phyloP scores from a whole-genome alignment of 2,888 invertebrate genomes.

The Sepioteuthis lessoniana region DNA sequence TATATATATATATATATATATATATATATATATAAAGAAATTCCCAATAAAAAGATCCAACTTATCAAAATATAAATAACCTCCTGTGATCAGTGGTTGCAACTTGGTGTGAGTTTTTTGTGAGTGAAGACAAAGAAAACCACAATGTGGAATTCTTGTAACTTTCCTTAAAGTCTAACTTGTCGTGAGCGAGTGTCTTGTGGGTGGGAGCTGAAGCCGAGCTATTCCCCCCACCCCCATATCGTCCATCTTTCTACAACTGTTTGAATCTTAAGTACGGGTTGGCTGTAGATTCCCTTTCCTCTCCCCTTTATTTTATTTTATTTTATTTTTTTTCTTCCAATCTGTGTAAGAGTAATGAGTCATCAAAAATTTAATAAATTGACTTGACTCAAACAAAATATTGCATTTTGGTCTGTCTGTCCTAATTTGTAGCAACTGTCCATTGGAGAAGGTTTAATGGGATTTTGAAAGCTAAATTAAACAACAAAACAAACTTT shows the following conservation, averaged over 20 bases:
- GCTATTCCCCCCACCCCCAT: too few species aligned
- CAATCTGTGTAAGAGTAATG: background rate
- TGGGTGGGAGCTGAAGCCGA: background rate
- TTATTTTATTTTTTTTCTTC: background rate
- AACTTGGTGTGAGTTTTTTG: background rate
- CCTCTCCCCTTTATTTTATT: background rate
- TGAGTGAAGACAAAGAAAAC: background rate
- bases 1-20: background rate
- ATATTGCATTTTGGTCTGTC: background rate
- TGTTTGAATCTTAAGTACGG: constrained; percentile 10
- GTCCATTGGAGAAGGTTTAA: constrained; percentile 15
- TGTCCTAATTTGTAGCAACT: background rate
- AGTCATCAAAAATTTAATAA: background rate
- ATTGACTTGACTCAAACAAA: background rate
- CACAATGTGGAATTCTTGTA: background rate
- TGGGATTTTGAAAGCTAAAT: background rate
- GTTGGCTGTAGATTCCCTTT: background rate
- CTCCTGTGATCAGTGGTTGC: constrained; percentile 33
- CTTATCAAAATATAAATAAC: background rate
- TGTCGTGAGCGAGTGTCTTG: background rate
- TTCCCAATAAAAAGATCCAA: background rate
- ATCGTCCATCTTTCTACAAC: constrained; percentile 6
- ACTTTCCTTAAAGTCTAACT: background rate
- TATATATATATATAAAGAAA: background rate
- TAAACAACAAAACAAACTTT: background rate